Evolutionary conservation across 2,888 invertebrate species (phyloP), one percentile per base, ranked within the genome.

Genomic region (Ophion slaviceki): DNA sequence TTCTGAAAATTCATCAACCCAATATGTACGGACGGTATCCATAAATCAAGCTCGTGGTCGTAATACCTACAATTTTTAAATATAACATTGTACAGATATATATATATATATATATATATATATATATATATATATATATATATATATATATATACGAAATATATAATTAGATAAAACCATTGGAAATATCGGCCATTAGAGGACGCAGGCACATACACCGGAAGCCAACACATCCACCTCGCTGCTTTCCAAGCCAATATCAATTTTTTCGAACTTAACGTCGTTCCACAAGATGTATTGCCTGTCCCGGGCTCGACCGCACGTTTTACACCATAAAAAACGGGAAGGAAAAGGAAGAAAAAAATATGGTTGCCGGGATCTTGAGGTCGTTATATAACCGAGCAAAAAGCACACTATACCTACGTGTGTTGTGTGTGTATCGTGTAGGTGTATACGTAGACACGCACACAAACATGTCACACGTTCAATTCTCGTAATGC

Each of bases 221-320:
- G 74, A 78, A 78, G 62, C 57, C 59, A 59, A 8, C 53, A 11
- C 40, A 47, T 64, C 40, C 47, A 28, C 40, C 66, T 14, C 14
- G 20, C 24, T 76, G 20, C 36, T 45, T 64, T 57, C 70, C 40
- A 28, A 70, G 70, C 85, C 82, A 86, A 86, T 85, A 86, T 85
- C 80, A 86, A 85, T 86, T 86, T 71, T 85, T 86, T 57, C 24
- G 28, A 28, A 82, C 68, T 78, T 85, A 82, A 85, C 77, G 86
- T 86, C 82, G 36, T 82, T 59, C 77, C 45, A 70, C 78, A 77
- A 85, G 86, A 86, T 77, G 76, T 85, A 86, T 85, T 70, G 82
- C 80, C 66, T 28, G 59, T 45, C 77, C 36, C 64, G 68, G 77
- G 59, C 80, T 74, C 76, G 80, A 83, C 82, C 79, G 62, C 79